Percentiles rank a stretch among this genome's conserved stretches.
phyloP scores from a whole-genome alignment of 2,113 vertebrate genomes.

The Aldabrachelys gigantea region DNA sequence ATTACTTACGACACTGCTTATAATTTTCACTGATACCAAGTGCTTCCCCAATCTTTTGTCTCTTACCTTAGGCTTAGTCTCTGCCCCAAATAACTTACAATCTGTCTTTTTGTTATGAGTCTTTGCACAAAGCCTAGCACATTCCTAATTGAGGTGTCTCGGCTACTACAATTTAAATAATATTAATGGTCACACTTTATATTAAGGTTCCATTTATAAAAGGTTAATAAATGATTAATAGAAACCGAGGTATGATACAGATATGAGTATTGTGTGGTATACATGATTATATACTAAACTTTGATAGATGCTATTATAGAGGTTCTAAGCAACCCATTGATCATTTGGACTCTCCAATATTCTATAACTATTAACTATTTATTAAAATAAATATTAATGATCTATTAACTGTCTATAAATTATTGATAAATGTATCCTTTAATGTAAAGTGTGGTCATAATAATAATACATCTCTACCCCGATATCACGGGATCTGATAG shows the following conservation, averaged over 20 bases:
- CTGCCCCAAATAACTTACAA: background rate
- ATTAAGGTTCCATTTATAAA: background rate
- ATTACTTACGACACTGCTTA: background rate
- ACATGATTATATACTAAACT: background rate
- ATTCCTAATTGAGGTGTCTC: background rate
- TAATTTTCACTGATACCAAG: background rate
- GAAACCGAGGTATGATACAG: background rate
- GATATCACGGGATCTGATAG: no score
- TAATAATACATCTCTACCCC: background rate
- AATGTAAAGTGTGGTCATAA: background rate
- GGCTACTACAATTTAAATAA: background rate
- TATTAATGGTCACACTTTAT: background rate
- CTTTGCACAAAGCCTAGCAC: background rate
- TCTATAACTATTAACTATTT: background rate
- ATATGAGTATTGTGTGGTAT: background rate
- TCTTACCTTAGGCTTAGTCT: background rate
- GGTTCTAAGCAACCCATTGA: background rate
- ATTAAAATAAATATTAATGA: background rate
- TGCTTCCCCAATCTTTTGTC: background rate
- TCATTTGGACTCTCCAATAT: background rate
- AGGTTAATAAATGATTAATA: background rate
- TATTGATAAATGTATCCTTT: background rate
- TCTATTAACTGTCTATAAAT: background rate
- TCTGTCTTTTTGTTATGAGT: background rate
- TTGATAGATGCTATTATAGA: background rate